Conservation (phyloP, 2,888 invertebrate species). For the Drosophila longiperda region DNA sequence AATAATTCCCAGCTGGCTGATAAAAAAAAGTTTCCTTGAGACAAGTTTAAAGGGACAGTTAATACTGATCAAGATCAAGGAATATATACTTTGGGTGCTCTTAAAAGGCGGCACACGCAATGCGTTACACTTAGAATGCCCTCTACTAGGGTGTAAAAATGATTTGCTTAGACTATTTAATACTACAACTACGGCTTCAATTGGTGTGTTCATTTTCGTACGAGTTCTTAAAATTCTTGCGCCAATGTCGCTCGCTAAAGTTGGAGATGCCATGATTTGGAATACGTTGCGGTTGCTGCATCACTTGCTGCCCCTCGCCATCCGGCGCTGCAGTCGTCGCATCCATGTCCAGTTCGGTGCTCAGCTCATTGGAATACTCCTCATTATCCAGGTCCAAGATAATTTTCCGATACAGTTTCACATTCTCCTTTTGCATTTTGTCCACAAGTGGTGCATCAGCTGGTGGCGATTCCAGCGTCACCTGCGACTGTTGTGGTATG, state of each 20-base stretch:
- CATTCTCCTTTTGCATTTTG: slow-evolving; percentile 57
- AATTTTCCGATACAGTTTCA: slow-evolving; percentile 68
- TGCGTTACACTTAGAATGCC: slow-evolving; percentile 1
- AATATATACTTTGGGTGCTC: background rate
- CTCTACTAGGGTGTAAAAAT: background rate
- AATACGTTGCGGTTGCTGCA: slow-evolving; percentile 24
- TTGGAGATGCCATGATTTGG: slow-evolving; percentile 61
- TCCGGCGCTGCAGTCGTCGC: slow-evolving; percentile 20
- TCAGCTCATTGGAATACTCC: slow-evolving; percentile 67
- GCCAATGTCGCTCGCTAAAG: slow-evolving; percentile 86
- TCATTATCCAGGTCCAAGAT: slow-evolving; percentile 70
- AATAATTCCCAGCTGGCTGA: background rate
- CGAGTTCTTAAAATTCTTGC: slow-evolving; percentile 83
- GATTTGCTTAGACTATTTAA: background rate
- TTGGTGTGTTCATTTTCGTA: slow-evolving; percentile 68
- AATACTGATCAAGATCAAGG: slow-evolving; percentile 4
- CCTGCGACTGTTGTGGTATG: slow-evolving; percentile 20
- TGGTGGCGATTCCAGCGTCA: slow-evolving; percentile 10
- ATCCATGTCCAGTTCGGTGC: slow-evolving; percentile 56
- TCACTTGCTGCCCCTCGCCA: slow-evolving; percentile 14
- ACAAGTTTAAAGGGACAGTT: background rate
- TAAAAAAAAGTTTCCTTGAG: background rate
- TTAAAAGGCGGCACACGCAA: background rate
- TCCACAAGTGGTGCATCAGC: slow-evolving; percentile 24
- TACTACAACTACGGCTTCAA: slow-evolving; percentile 13